Conservation (phyloP, 2,797 vertebrate species). For the Ceyx erithaca region DNA sequence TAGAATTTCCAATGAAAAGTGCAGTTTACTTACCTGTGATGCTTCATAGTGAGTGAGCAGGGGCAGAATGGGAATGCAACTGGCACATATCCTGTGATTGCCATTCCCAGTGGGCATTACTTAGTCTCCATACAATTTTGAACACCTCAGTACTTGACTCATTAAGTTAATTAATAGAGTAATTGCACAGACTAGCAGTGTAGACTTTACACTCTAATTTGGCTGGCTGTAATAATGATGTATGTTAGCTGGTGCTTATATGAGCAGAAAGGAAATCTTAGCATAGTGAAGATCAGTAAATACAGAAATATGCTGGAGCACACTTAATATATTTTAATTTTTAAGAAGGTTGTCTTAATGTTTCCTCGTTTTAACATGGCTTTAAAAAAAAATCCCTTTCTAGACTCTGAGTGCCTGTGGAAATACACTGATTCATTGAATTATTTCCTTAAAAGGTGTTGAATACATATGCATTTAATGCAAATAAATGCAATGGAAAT, state of each 20-base stretch:
- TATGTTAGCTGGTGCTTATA: background rate
- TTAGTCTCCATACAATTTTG: conserved; percentile 11
- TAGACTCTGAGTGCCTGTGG: background rate
- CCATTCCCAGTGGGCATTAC: conserved; percentile 28
- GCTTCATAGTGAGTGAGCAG: background rate
- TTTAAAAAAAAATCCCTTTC: background rate
- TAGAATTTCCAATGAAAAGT: background rate
- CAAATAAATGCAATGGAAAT: conserved; percentile 34
- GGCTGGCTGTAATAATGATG: background rate
- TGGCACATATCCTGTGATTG: background rate
- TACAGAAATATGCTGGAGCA: background rate
- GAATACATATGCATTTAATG: conserved; percentile 28
- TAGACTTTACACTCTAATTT: background rate
- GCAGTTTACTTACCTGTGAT: background rate
- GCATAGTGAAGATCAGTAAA: background rate
- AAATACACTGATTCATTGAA: background rate
- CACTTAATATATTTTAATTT: background rate
- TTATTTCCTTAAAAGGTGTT: background rate
- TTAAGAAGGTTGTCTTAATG: background rate
- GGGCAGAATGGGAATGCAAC: background rate
- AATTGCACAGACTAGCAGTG: conserved; percentile 9
- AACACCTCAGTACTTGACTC: conserved; percentile 16
- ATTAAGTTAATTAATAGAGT: conserved; percentile 56
- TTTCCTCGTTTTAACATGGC: background rate
- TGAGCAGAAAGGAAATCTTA: background rate